Evolutionary conservation across 2,888 invertebrate genomes (phyloP), one percentile per base, ranked within the genome.

Genomic region (Oscheius sp.): DNA sequence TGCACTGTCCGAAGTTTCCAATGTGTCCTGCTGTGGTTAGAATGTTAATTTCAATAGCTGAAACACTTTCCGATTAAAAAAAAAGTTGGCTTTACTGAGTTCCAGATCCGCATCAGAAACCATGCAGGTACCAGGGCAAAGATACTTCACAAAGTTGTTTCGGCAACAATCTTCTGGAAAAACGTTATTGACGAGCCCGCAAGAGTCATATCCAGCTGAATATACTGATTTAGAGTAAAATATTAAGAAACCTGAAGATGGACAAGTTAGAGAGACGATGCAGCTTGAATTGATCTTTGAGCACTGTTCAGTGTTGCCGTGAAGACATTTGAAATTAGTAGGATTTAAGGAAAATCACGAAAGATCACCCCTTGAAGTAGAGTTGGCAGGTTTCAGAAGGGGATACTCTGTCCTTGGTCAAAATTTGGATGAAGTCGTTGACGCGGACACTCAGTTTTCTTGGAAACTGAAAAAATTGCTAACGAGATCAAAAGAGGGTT

Each of bases 131-230:
- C 60, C 58, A 47, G 70, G 60, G 42, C 70, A 70, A n/a, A 70
- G 70, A 29, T 70, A 70, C n/a, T 70, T 70, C 2, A 70, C 70
- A 29, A 70, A 58, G 42, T n/a, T n/a, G n/a, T n/a, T n/a, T n/a
- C n/a, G n/a, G n/a, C n/a, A n/a, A n/a, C n/a, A n/a, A n/a, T n/a
- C n/a, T n/a, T 70, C 57, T 10, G 33, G 42, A 2, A 21, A 35
- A 9, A 42, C 4, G 10, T 37, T 13, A 9, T 59, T 70, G 1
- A 58, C 42, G 3, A 29, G 35, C 7, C n/a, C 32, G 42, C 59
- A 70, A 9, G 35, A 37, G 11, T 59, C 59, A 37, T 48, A 70
- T 7, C 57, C 57, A 32, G 58, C 59, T 70, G 35, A 70, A 55
- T 37, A 29, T 13, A 32, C 4, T 21, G 10, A 48, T 3, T 47